phyloP scores from a whole-genome alignment of 2,888 invertebrate species.

The Lycia hirtaria region DNA sequence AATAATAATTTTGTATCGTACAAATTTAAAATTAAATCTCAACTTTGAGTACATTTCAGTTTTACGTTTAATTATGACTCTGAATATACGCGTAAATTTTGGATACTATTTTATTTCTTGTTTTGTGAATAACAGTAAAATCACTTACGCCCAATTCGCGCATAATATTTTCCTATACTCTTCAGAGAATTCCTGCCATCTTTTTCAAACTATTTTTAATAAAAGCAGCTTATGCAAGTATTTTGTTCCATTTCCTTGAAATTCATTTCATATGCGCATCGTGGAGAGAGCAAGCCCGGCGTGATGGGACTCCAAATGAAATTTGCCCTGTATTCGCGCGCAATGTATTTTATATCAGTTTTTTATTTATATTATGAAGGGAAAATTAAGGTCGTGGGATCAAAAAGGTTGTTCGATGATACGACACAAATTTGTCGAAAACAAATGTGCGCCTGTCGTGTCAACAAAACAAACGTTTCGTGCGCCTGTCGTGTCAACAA shows the following conservation, averaged over 20 bases:
- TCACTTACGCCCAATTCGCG: no score
- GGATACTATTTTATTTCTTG: no score
- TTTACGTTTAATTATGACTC: no score
- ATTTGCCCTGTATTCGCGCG: constrained; percentile 30
- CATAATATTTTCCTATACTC: neutral
- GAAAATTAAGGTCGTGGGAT: constrained; percentile 16
- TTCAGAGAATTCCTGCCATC: neutral
- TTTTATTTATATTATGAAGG: constrained; percentile 31
- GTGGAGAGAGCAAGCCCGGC: constrained; percentile 18
- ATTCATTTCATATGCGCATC: constrained; percentile 33
- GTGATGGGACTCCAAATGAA: constrained; percentile 36
- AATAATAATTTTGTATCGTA: no score
- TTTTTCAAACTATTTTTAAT: constrained; percentile 16
- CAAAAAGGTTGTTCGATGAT: constrained; percentile 8
- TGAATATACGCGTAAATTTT: no score
- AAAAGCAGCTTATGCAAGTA: constrained; percentile 20
- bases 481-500: neutral
- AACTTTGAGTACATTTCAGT: no score
- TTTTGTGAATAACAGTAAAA: no score
- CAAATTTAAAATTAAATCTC: no score
- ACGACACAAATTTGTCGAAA: neutral
- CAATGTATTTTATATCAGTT: constrained; percentile 41
- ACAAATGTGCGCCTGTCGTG: no score
- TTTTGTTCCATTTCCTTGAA: constrained; percentile 22
- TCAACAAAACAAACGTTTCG: neutral